Evolutionary conservation across 1,140 invertebrate species (phyloP).

Genomic region (Aporrectodea caliginosa): DNA sequence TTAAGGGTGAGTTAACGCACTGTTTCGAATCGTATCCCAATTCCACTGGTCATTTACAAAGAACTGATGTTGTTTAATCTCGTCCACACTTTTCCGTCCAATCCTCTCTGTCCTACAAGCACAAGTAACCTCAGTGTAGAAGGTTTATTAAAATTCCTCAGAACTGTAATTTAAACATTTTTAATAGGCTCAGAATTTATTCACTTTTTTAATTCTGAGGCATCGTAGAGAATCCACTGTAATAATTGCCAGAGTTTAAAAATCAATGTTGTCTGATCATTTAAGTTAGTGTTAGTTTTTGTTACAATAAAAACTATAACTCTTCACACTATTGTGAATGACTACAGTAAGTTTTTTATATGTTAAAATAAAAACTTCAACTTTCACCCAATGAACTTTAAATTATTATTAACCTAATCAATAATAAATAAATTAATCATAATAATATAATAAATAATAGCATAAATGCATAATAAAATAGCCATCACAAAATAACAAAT

Average conservation of each 20-base stretch:
- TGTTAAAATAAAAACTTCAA: too few species aligned
- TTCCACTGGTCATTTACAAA: constrained; percentile 97
- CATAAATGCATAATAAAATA: too few species aligned
- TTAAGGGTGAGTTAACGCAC: constrained; percentile 45
- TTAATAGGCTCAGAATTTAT: not conserved
- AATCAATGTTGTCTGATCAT: not conserved
- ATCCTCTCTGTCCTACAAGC: constrained; percentile 71
- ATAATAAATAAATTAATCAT: too few species aligned
- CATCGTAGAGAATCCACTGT: not conserved
- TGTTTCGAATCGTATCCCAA: constrained; percentile 81
- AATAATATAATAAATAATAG: too few species aligned
- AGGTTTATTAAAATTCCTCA: too few species aligned
- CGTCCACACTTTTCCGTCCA: constrained; percentile 87
- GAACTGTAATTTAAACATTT: constrained; percentile 3
- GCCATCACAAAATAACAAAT: too few species aligned
- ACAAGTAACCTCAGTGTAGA: not conserved
- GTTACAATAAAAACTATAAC: too few species aligned
- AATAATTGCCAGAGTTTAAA: not conserved
- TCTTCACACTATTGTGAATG: too few species aligned
- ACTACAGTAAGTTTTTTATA: too few species aligned
- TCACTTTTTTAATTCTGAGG: not conserved
- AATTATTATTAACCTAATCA: too few species aligned
- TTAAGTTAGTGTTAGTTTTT: too few species aligned
- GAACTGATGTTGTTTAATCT: constrained; percentile 92
- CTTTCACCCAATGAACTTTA: too few species aligned